These are phyloP conservation scores for Cataglyphis rosenhaueri DNA, from an alignment of 2,888 invertebrate species.

Conservation along the genomic window DNA sequence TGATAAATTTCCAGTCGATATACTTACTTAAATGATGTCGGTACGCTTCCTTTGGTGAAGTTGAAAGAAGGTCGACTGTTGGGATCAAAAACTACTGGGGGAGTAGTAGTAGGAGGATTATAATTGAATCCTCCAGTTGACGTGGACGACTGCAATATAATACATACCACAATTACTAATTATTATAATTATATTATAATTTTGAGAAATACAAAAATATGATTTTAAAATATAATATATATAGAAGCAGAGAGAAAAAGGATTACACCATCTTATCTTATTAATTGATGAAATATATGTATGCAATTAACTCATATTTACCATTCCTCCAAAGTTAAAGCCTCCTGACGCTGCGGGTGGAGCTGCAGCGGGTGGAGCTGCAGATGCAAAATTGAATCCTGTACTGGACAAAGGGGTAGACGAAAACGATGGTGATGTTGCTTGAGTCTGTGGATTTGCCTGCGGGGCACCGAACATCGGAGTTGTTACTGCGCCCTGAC, in stretches of 20 bases:
- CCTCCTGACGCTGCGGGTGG: conserved; percentile 64
- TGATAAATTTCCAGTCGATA: not conserved
- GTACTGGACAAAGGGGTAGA: conserved; percentile 67
- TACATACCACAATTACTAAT: not conserved
- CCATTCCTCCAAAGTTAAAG: conserved; percentile 76
- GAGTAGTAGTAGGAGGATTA: conserved; percentile 74
- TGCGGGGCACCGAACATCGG: conserved; percentile 78
- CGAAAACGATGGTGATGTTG: conserved; percentile 66
- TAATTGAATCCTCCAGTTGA: conserved; percentile 82
- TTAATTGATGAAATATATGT: not conserved
- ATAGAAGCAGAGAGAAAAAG: not conserved
- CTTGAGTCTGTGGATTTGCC: conserved; percentile 63
- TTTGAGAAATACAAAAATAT: not conserved
- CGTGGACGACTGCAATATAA: conserved; percentile 69
- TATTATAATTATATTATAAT: not conserved
- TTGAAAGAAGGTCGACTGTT: conserved; percentile 86
- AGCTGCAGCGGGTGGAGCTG: conserved; percentile 69
- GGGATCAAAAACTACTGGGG: conserved; percentile 83
- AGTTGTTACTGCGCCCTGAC: conserved; percentile 70
- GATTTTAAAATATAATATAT: not conserved
- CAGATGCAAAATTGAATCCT: conserved; percentile 80
- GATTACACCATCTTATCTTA: not conserved
- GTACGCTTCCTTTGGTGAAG: conserved; percentile 85
- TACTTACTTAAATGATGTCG: conserved; percentile 86
- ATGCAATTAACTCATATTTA: conserved; percentile 49